Conservation (phyloP, 2,888 invertebrate species). For the Sinhomidia bicolor region DNA sequence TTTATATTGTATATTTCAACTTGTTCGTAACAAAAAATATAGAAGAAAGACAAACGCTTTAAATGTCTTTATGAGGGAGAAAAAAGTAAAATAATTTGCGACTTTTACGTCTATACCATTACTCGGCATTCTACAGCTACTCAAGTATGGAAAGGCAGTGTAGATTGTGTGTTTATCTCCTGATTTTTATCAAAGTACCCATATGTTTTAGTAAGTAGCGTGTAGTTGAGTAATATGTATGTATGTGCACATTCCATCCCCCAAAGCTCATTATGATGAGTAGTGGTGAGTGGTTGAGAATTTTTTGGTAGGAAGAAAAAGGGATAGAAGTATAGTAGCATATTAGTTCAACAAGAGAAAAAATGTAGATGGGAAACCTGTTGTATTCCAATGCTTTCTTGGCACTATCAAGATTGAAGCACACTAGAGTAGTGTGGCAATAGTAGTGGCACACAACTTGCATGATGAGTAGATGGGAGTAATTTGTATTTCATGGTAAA, state of each 20-base stretch:
- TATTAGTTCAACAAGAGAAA: background rate
- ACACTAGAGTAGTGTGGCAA: too few relatives aligned
- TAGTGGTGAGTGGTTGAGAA: conserved; percentile 41
- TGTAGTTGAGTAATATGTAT: background rate
- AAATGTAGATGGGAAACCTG: conserved; percentile 55
- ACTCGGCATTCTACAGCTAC: too few relatives aligned
- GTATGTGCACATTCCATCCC: background rate
- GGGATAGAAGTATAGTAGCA: background rate
- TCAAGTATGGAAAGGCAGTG: background rate
- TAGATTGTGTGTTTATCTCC: background rate
- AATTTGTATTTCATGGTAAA: background rate
- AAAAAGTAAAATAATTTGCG: conserved; percentile 12
- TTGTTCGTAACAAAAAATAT: background rate
- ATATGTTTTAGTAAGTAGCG: too few relatives aligned
- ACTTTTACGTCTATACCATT: background rate
- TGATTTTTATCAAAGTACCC: background rate
- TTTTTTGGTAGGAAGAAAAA: background rate
- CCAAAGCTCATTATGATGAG: conserved; percentile 55
- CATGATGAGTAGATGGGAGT: background rate
- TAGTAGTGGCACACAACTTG: too few relatives aligned
- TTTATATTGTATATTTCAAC: background rate
- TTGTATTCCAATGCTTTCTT: conserved; percentile 44
- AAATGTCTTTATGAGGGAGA: background rate
- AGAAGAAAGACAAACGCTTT: background rate
- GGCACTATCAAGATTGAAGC: background rate